Evolutionary conservation across 2,888 invertebrate species (phyloP).

Genomic region (Drosophila ezoana): DNA sequence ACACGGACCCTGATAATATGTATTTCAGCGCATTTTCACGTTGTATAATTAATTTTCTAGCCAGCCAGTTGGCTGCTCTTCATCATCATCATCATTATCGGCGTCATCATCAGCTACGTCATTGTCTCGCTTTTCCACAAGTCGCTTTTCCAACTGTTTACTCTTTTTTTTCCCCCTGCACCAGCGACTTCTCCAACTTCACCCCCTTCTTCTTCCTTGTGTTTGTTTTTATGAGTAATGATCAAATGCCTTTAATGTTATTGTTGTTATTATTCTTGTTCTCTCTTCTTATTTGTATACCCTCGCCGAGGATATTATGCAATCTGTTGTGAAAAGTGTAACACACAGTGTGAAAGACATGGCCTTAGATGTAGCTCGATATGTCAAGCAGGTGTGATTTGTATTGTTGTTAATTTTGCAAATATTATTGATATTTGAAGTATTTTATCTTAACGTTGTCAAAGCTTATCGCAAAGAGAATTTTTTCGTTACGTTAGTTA

Average conservation of each 20-base stretch:
- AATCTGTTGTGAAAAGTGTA: not conserved
- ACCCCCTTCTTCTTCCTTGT: not conserved
- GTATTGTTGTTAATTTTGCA: no score
- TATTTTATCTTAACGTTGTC: no score
- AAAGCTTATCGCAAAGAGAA: no score
- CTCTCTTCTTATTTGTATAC: not conserved
- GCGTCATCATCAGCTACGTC: slow-evolving; percentile 23
- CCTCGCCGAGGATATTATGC: not conserved
- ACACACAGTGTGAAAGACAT: not conserved
- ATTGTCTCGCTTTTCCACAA: slow-evolving; percentile 56
- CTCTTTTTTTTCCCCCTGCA: slow-evolving; percentile 7
- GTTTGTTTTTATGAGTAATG: slow-evolving; percentile 72
- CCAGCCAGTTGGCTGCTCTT: slow-evolving; percentile 21
- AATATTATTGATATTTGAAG: no score
- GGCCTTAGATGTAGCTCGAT: no score
- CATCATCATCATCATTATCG: slow-evolving; percentile 24
- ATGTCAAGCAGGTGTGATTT: no score
- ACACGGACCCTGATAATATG: slow-evolving; percentile 25
- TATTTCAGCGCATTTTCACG: slow-evolving; percentile 74
- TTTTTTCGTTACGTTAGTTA: no score
- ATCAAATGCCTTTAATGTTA: slow-evolving; percentile 52
- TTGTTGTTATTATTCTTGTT: slow-evolving; percentile 35
- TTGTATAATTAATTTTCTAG: slow-evolving; percentile 70
- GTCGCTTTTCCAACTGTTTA: slow-evolving; percentile 41
- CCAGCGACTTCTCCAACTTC: not conserved